phyloP scores from a whole-genome alignment of 2,888 invertebrate species.

The Eupithecia insigniata region DNA sequence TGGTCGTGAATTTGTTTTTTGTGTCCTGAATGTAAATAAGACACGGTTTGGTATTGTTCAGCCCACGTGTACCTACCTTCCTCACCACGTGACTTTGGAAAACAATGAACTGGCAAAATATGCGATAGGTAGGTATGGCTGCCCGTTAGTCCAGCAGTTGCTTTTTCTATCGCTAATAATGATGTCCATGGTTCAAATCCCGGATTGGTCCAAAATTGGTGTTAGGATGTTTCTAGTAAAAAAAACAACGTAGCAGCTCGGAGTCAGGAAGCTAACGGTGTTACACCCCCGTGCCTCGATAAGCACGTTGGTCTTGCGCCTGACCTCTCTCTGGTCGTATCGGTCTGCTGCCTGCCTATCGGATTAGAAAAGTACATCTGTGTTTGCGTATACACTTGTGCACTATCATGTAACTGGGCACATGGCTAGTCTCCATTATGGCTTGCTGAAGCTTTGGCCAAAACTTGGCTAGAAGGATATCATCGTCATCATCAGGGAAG shows the following conservation, averaged over 20 bases:
- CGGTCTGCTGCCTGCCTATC: too few relatives aligned
- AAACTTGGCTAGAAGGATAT: background rate
- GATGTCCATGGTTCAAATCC: background rate
- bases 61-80: background rate
- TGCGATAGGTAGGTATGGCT: background rate
- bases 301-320: too few relatives aligned
- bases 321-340: too few relatives aligned
- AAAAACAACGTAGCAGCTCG: background rate
- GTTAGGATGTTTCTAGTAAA: background rate
- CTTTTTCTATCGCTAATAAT: background rate
- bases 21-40: constrained; percentile 49
- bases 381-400: too few relatives aligned
- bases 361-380: too few relatives aligned
- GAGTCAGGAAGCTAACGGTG: background rate
- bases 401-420: too few relatives aligned
- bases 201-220: background rate
- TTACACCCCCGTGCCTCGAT: too few relatives aligned
- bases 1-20: constrained; percentile 54
- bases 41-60: constrained; percentile 36
- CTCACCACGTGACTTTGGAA: constrained; percentile 22
- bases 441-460: background rate
- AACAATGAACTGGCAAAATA: background rate
- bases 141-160: background rate
- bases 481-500: background rate
- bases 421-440: too few relatives aligned